These are phyloP conservation scores for Drosophila repletoides DNA, from an alignment of 1,140 invertebrate species.

Conservation along the genomic window DNA sequence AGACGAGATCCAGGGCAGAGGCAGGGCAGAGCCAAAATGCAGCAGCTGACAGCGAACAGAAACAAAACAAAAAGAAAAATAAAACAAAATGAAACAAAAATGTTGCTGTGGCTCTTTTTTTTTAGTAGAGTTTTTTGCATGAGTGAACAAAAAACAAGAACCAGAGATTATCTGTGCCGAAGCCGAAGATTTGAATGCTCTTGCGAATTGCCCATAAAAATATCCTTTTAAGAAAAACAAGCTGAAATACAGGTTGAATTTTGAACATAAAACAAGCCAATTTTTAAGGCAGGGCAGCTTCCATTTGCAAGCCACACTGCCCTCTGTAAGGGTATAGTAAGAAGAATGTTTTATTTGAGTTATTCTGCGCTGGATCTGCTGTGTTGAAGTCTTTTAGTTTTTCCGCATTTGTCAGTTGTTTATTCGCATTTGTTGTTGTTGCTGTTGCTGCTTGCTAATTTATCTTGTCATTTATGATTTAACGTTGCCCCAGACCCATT, in stretches of 20 bases:
- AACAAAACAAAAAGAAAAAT: conserved; percentile 10
- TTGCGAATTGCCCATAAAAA: too few species aligned
- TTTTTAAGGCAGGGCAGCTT: too few species aligned
- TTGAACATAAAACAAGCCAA: too few species aligned
- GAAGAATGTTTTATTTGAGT: background rate
- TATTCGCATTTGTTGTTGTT: conserved; percentile 2
- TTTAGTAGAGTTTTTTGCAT: conserved; percentile 27
- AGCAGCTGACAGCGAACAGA: conserved; percentile 11
- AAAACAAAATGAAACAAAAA: conserved; percentile 23
- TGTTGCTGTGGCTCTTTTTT: conserved; percentile 12
- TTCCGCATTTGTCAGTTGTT: conserved; percentile 19
- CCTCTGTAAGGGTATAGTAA: background rate
- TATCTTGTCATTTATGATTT: conserved; percentile 72
- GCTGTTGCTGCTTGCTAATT: conserved; percentile 49
- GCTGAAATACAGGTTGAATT: too few species aligned
- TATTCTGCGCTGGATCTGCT: background rate
- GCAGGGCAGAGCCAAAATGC: conserved; percentile 1
- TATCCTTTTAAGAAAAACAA: too few species aligned
- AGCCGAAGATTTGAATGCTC: too few species aligned
- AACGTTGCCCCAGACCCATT: conserved; percentile 39
- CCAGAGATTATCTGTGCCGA: too few species aligned
- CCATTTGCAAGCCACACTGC: too few species aligned
- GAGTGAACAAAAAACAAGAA: background rate
- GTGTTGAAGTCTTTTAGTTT: conserved; percentile 13
- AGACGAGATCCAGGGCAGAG: conserved; percentile 9